Conservation (phyloP, 2,113 vertebrate genomes). For the Haemorhous mexicanus region DNA sequence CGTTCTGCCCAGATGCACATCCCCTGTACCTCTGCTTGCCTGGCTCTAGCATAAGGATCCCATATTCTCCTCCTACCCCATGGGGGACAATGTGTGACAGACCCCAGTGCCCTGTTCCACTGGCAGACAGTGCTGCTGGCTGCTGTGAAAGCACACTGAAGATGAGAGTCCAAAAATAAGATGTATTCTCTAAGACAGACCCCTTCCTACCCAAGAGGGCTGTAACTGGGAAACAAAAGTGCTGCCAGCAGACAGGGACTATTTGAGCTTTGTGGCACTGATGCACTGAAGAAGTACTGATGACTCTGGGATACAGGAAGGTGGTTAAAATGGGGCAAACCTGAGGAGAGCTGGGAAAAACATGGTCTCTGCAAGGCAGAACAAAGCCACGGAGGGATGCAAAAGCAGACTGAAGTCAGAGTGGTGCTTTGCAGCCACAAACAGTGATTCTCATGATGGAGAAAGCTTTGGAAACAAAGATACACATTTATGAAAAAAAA, state of each 20-base stretch:
- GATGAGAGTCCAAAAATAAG: not conserved
- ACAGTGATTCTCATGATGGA: fast-evolving
- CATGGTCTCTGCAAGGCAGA: not conserved
- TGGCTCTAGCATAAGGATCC: not conserved
- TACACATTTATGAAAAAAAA: not conserved
- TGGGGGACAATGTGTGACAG: fast-evolving
- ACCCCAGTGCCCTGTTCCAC: not conserved
- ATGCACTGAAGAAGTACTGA: not conserved
- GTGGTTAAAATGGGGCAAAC: not conserved
- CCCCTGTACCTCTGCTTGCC: not conserved
- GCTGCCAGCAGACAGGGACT: not conserved
- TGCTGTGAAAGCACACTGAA: not conserved
- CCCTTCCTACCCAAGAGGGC: fast-evolving
- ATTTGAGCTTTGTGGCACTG: not conserved
- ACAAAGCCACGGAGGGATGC: not conserved
- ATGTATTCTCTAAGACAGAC: not conserved
- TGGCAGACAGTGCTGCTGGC: not conserved
- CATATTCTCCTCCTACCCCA: fast-evolving
- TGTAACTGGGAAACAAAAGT: not conserved
- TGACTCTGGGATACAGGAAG: not conserved
- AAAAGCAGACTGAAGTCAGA: not conserved
- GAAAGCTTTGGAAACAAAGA: not conserved
- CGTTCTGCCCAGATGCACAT: not conserved
- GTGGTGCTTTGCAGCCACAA: not conserved
- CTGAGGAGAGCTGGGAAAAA: not conserved